Evolutionary conservation across 2,888 invertebrate genomes (phyloP), one percentile per base, ranked within the genome.

Genomic region (Tetropium fuscum): DNA sequence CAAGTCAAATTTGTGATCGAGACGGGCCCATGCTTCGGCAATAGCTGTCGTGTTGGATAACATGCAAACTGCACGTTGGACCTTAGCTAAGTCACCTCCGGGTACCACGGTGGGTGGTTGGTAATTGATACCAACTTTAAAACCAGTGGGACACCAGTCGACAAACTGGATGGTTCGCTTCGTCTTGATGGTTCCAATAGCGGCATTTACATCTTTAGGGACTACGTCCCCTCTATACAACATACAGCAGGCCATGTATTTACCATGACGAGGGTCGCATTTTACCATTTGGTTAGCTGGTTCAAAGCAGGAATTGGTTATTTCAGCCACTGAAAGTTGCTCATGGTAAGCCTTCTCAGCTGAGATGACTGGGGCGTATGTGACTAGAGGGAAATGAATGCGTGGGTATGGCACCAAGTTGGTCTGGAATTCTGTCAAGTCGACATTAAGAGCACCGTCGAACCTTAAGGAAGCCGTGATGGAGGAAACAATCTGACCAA

Each of bases 51-150:
- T 98, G 87, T 97, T 97, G 80, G 95, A 95, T 87, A 97, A 96
- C 97, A 97, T 97, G 89, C 97, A 98, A 15, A 98, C 96, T 69
- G 97, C 96, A 76, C 97, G 91, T 83, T 95, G 94, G 22, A 97
- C 96, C 86, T 95, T 96, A 66, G 97, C 96, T 82, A 95, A 83
- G 81, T 97, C 96, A 20, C 96, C 96, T 4, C 95, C 95, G n/a
- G 97, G 97, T 48, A 97, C 96, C 18, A 95, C 95, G 66, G 94
- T 94, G 19, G 94, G 94, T 60, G 94, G 94, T 83, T 95, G 96
- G 86, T 96, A 96, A 87, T 96, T 97, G 86, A 93, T 93, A 79
- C 92, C 94, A 63, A 89, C 89, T 82, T 89, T 89, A 86, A 90
- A 89, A 68, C 89, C 92, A 70, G 93, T 93, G 49, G 93, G 93